A percentile compares a stretch with the other conserved stretches of the same genome.
Evolutionary conservation across 2,113 vertebrate genomes (phyloP).

Genomic region (Mirounga angustirostris): DNA sequence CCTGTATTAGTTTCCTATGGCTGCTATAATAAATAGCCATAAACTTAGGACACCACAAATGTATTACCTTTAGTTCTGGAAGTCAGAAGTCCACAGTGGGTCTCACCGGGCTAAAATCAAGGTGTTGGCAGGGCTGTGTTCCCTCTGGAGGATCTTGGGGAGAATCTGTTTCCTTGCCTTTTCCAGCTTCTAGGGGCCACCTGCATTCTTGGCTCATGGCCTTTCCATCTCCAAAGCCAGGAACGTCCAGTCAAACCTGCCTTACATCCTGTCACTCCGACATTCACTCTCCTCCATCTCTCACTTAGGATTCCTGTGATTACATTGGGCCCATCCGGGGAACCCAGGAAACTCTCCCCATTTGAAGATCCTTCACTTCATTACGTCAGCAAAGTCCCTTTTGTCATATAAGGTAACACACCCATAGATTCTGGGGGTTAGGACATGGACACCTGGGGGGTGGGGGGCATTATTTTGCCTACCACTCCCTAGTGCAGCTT

Average conservation of each 20-base stretch:
- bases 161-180: not conserved
- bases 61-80: not conserved
- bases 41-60: not conserved
- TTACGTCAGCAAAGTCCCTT: not conserved
- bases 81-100: not conserved
- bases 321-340: not conserved
- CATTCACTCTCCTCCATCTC: not conserved
- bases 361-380: not conserved
- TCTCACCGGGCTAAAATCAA: not conserved
- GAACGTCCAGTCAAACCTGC: not conserved
- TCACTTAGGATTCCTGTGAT: not conserved
- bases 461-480: not conserved
- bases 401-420: not conserved
- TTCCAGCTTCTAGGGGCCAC: not conserved
- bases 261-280: not conserved
- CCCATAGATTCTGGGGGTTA: no score
- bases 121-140: accelerated
- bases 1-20: not conserved
- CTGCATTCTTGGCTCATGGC: no score
- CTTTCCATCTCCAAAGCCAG: not conserved
- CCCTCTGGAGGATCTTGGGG: not conserved
- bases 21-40: not conserved
- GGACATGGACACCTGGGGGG: no score
- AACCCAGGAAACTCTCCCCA: not conserved
- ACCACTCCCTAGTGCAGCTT: not conserved